Evolutionary conservation across 2,113 vertebrate species (phyloP), one percentile per base, ranked within the genome.

Genomic region (Atlantisia rogersi): DNA sequence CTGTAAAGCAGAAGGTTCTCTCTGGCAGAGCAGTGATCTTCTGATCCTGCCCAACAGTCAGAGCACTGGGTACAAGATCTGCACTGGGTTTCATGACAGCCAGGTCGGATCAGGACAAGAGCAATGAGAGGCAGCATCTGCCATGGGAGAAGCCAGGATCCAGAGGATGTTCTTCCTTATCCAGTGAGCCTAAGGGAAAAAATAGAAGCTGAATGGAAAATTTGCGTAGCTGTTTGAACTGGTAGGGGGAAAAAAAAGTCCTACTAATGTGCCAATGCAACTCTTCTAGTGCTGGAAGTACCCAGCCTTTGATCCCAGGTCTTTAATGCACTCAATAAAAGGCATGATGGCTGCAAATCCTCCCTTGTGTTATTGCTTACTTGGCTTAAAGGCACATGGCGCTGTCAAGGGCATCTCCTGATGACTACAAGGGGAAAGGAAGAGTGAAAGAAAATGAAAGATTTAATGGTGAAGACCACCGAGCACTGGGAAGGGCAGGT

Each of bases 131-230:
- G 68, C 77, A 71, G 56, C 35, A 53, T 48, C 67, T 86, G 42
- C 26, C 55, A 40, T 11, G 2, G 58, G 44, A 86, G 58, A 95
- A 86, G 60, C 46, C 42, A 93, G 52, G 22, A 94, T 93, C 87
- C 84, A 69, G 59, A 92, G 59, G 44, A 55, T 56, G 81, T 86
- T 79, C 32, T 74, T 78, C 63, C 25, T 91, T 44, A 70, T 76
- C 39, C 25, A 3, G 4, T 88, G 67, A 85, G 83, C 37, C 50
- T 26, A 59, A 55, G 42, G 42, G 42, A 39, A 92, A 92, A 85
- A 92, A 84, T n/a, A 93, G 80, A 95, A 91, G 53, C 44, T 87
- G 81, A 86, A 91, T 76, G 86, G 88, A 95, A 96, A 90, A 92
- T 84, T 58, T 77, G 58, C 17, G 24, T 58, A 70, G 77, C 53